These are phyloP conservation scores for Crocidura indochinensis DNA, from an alignment of 2,797 vertebrate species.

Conservation along the genomic window DNA sequence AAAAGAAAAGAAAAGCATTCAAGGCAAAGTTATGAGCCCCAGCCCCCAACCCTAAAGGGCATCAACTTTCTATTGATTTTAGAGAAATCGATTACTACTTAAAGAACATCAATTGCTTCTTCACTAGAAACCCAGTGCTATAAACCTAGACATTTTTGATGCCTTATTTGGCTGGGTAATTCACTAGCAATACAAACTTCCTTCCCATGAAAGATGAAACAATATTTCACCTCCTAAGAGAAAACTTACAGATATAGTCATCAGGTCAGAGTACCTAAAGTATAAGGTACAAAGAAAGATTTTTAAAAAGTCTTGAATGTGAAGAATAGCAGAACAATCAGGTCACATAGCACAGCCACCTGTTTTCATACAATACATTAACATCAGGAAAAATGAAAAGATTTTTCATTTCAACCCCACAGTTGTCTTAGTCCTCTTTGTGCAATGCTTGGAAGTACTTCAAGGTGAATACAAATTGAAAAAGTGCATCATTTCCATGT, in stretches of 20 bases:
- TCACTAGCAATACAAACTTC: not conserved
- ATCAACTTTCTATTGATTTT: constrained; percentile 46
- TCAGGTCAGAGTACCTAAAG: not conserved
- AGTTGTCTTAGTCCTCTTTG: not conserved
- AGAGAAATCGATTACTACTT: constrained; percentile 1
- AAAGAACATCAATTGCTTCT: constrained; percentile 41
- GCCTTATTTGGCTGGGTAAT: not conserved
- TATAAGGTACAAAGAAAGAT: not conserved
- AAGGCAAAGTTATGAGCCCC: constrained; percentile 3
- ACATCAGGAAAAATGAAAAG: not conserved
- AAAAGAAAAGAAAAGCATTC: constrained; percentile 19
- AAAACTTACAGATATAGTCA: not conserved
- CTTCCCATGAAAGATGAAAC: not conserved
- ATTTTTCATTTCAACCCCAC: not conserved
- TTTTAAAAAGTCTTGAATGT: not conserved
- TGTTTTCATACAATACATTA: not conserved
- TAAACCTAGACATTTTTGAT: not conserved
- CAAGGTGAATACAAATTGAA: not conserved
- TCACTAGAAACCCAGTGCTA: constrained; percentile 1
- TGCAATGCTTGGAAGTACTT: not conserved
- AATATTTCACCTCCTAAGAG: not conserved
- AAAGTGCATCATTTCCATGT: not conserved
- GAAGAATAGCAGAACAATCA: not conserved
- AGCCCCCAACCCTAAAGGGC: not conserved
- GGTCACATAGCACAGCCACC: not conserved